Base-by-base conservation (phyloP, 2,888 invertebrate species). In the Bombyx huttoni region DNA sequence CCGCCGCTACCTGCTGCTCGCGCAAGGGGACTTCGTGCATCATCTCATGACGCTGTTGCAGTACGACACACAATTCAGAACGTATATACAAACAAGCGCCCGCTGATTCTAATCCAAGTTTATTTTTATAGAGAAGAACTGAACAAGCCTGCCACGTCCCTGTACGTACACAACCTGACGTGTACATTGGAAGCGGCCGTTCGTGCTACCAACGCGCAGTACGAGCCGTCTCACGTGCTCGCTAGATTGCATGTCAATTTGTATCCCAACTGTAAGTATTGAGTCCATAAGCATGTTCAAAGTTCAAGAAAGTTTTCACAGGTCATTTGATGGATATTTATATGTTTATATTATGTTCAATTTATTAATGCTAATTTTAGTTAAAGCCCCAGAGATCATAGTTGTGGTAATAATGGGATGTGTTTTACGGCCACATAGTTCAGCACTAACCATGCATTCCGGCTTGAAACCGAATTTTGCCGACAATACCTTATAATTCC, bases 1-100 rank as follows among this genome's bases (percentile, higher is more conserved):
- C 94, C 91, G 97, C 58, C 91, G 95, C 54, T 98, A 98, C 82
- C 86, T 99, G 67, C 89, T 99, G 52, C 91, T 99, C 12, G 97
- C 97, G 12, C 98, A 98, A 88, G 98, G 98, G 0, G 98, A 99
- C 86, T 98, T 98, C 80, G 96, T 98, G 65, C 92, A 96, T 68
- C 95, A 97, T 71, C 91, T 99, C 52, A 94, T 99, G 92, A 96
- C 97, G 66, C 89, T 98, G 55, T 83, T 98, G 57, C 95, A 95
- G 96, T 97, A 83, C 3, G 89, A 92, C 89, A 52, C 46, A 34
- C 34, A 13, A 46, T n/a, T 9, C 6, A 46, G 13, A 47, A 14
- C 34, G 45, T 9, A 33, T 1, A 8, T 34, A 13, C 10, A 45
- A n/a, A 13, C 3, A 5, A 8, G 8, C 40, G 9, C n/a, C 1